A percentile compares a stretch with the other conserved stretches of the same genome.
Evolutionary conservation across 2,113 vertebrate genomes (phyloP).

Genomic region (Procapra przewalskii): DNA sequence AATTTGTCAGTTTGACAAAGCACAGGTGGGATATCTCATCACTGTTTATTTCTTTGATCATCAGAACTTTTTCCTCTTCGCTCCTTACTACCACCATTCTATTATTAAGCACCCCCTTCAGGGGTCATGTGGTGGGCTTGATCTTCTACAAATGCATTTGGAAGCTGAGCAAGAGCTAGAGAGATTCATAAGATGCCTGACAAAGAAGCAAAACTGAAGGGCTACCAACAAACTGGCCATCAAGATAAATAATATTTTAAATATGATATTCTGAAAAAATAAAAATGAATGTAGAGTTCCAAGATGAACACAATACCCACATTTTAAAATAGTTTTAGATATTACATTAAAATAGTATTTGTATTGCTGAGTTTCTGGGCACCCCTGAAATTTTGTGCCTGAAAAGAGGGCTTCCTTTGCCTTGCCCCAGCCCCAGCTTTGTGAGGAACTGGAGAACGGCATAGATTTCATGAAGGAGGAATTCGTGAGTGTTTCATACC

Average conservation of each 20-base stretch:
- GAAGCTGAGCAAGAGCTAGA: background rate
- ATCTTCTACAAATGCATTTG: background rate
- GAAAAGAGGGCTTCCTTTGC: background rate
- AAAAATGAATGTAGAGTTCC: background rate
- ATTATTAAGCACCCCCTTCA: background rate
- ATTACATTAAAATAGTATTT: background rate
- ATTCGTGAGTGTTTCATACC: background rate
- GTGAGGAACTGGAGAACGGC: background rate
- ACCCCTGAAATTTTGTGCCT: background rate
- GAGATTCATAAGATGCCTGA: background rate
- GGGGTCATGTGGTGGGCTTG: background rate
- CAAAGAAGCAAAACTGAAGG: background rate
- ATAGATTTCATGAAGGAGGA: background rate
- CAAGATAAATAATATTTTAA: background rate
- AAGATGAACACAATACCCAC: background rate
- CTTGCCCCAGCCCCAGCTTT: background rate
- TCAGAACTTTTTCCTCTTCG: background rate
- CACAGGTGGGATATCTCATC: background rate
- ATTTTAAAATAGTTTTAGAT: background rate
- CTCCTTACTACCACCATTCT: background rate
- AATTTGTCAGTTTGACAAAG: background rate
- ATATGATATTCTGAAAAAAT: background rate
- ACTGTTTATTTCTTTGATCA: slow-evolving; percentile 22
- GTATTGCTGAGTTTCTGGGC: background rate
- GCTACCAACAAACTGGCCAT: background rate